These are phyloP conservation scores for Paracyclopina nana DNA, from an alignment of 1,140 invertebrate genomes.

Conservation along the genomic window DNA sequence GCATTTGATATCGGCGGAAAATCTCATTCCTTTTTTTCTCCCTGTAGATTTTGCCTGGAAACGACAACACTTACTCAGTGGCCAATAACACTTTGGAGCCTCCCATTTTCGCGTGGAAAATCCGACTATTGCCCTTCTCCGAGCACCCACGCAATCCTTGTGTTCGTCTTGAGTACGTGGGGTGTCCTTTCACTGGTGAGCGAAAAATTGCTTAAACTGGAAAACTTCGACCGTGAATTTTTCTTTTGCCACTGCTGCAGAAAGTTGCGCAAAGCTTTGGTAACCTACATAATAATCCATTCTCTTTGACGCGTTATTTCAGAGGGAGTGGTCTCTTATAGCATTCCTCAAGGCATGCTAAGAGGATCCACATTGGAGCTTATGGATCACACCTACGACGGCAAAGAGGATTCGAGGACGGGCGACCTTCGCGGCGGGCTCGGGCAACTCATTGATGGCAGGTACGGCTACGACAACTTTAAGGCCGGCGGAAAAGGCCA, in stretches of 20 bases:
- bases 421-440: slow-evolving; percentile 48
- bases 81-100: slow-evolving; percentile 40
- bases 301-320: too few relatives aligned
- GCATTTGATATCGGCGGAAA: too few relatives aligned
- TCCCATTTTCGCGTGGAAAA: slow-evolving; percentile 39
- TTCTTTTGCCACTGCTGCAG: too few relatives aligned
- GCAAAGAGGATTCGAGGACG: slow-evolving; percentile 26
- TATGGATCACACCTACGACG: slow-evolving; percentile 51
- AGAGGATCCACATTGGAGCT: slow-evolving; percentile 34
- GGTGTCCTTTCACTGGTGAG: slow-evolving; percentile 39
- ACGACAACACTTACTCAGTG: slow-evolving; percentile 43
- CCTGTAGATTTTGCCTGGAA: slow-evolving; percentile 27
- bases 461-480: slow-evolving; percentile 56
- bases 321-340: slow-evolving; percentile 48
- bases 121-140: slow-evolving; percentile 44
- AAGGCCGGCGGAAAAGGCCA: slow-evolving; percentile 41
- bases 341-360: slow-evolving; percentile 38
- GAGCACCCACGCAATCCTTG: slow-evolving; percentile 44
- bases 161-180: slow-evolving; percentile 45
- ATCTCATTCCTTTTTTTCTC: slow-evolving; percentile 18
- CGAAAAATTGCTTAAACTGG: too few relatives aligned
- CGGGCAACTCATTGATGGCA: slow-evolving; percentile 77
- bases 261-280: too few relatives aligned
- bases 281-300: too few relatives aligned
- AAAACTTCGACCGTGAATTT: too few relatives aligned